Percentiles rank a stretch among this genome's conserved stretches.
Conservation (phyloP, 2,113 vertebrate genomes). For the Octodon degus region DNA sequence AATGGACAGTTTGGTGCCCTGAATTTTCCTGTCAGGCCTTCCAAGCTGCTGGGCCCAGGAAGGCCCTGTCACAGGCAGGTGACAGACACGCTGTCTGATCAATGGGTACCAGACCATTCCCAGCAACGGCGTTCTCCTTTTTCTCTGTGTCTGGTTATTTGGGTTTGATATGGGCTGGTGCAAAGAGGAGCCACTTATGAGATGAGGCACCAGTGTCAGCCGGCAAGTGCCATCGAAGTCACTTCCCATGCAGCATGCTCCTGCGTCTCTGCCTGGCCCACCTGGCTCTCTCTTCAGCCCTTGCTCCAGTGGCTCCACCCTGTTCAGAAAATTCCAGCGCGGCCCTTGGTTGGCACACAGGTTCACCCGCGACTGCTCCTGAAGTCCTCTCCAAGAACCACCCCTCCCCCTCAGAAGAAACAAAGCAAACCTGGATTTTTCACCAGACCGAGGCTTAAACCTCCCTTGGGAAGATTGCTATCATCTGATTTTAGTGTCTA, state of each 20-base stretch:
- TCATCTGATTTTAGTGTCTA: conserved; percentile 39
- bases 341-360: neutral
- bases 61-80: neutral
- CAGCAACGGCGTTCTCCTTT: neutral
- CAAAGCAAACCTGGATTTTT: neutral
- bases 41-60: neutral
- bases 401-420: neutral
- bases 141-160: neutral
- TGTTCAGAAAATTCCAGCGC: neutral
- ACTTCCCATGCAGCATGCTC: neutral
- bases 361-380: neutral
- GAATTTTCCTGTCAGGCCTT: neutral
- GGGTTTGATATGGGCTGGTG: neutral
- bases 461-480: conserved; percentile 26
- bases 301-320: neutral
- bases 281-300: conserved; percentile 64
- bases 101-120: neutral
- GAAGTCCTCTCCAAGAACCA: neutral
- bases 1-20: neutral
- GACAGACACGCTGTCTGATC: neutral
- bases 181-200: neutral
- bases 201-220: neutral
- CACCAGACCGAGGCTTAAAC: conserved; percentile 48
- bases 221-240: neutral
- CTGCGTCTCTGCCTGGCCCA: conserved; percentile 42